Base-by-base conservation (phyloP, 2,797 vertebrate species). In the Intellagama lesueurii region DNA sequence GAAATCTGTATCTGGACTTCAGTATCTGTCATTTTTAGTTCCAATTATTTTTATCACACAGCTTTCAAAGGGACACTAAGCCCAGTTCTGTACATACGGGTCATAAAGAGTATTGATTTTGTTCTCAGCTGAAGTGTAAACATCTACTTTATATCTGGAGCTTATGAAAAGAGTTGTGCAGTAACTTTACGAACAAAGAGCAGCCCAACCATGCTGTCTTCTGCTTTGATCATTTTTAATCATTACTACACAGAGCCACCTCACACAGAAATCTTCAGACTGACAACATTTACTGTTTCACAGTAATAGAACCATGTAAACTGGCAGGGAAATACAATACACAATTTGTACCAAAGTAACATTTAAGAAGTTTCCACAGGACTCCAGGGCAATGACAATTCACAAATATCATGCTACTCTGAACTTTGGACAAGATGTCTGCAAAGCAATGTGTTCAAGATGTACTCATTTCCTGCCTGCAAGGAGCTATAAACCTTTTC, bases 331-430 rank as follows among this genome's bases (percentile, higher is more conserved):
- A 56, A 44, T 69, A 44, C 28, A 68, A 52, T 5, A n/a, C 17
- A 24, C 30, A 30, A 44, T 81, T 86, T 81, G n/a, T 56, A 68
- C 9, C n/a, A 64, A 73, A 73, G 80, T 69, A 86, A 75, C 70
- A 86, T 47, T 76, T 86, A 40, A 75, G n/a, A 86, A 52, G 5
- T 66, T 89, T 86, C 24, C 69, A 66, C 52, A 69, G 44, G 64
- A 60, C 26, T 86, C 17, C 24, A 82, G 64, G 69, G 64, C 72
- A 90, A 82, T 16, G 32, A 75, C 60, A 17, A 2, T 52, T 70
- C n/a, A 86, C 47, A 86, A 52, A 76, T 82, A 66, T 44, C 70
- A 86, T 22, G 44, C 79, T 69, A n/a, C n/a, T 76, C 44, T 44
- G 35, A 76, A 68, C 60, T 77, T 85, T 2, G 32, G 14, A 86